Conservation (phyloP, 2,888 invertebrate genomes). For the Portevinia maculata region DNA sequence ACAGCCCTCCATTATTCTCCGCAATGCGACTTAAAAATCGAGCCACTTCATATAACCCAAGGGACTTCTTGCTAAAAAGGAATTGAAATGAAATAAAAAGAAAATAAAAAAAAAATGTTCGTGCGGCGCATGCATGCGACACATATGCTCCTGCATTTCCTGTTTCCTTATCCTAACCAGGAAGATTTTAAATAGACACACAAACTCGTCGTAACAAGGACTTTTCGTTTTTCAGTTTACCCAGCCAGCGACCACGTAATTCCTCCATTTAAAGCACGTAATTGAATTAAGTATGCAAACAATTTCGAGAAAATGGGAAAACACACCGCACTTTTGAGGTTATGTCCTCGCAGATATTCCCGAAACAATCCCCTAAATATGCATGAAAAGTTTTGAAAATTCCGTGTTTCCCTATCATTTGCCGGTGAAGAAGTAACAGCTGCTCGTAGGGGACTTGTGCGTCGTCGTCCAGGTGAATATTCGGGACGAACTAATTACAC, state of each 20-base stretch:
- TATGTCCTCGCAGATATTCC: slow-evolving; percentile 29
- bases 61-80: slow-evolving; percentile 33
- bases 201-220: slow-evolving; percentile 21
- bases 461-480: slow-evolving; percentile 18
- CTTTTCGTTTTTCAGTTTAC: slow-evolving; percentile 27
- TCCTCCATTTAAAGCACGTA: slow-evolving; percentile 59
- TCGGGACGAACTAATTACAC: slow-evolving; percentile 22
- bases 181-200: slow-evolving; percentile 3
- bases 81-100: slow-evolving; percentile 25
- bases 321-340: slow-evolving; percentile 1
- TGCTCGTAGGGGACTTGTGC: not conserved
- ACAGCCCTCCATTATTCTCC: slow-evolving; percentile 39
- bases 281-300: slow-evolving; percentile 73
- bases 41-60: slow-evolving; percentile 64
- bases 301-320: slow-evolving; percentile 38
- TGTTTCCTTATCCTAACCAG: slow-evolving; percentile 24
- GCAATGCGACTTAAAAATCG: slow-evolving; percentile 71
- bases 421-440: not conserved
- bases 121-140: slow-evolving; percentile 27
- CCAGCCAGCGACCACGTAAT: slow-evolving; percentile 61
- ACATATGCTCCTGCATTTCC: slow-evolving; percentile 54
- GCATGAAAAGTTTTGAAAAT: slow-evolving; percentile 17
- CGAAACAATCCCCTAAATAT: not conserved
- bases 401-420: slow-evolving; percentile 13
- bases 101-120: slow-evolving; percentile 9